Evolutionary conservation across 2,797 vertebrate genomes (phyloP).

Genomic region (Catharus ustulatus): DNA sequence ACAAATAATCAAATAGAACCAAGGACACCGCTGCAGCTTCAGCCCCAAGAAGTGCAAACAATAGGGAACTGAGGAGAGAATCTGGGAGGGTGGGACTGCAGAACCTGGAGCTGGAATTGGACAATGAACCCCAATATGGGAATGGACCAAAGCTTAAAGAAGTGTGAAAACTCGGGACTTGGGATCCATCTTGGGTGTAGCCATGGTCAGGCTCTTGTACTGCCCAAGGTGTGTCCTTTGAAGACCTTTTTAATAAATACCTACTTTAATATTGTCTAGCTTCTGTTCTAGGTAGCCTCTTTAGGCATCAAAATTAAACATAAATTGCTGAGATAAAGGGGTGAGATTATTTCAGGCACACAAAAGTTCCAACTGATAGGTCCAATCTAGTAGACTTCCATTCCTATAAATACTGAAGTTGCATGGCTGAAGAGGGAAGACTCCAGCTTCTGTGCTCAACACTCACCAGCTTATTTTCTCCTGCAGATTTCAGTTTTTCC

Average conservation of each 20-base stretch:
- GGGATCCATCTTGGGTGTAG: background rate
- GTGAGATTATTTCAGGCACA: background rate
- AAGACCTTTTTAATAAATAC: background rate
- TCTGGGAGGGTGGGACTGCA: background rate
- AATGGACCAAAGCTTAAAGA: background rate
- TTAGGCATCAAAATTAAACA: background rate
- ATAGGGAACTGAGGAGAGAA: background rate
- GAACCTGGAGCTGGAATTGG: background rate
- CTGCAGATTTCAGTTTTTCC: conserved; percentile 91
- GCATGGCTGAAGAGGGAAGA: background rate
- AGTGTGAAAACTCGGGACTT: background rate
- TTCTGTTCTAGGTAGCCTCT: background rate
- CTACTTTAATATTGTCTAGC: background rate
- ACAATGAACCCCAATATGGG: background rate
- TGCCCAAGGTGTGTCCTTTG: background rate
- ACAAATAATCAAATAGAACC: background rate
- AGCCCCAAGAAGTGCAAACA: background rate
- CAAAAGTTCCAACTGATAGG: background rate
- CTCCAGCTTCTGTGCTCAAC: background rate
- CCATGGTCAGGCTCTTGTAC: background rate
- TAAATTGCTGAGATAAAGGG: background rate
- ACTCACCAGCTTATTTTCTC: conserved; percentile 85
- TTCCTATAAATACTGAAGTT: background rate
- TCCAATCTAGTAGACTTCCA: background rate
- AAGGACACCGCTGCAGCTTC: background rate